Conservation (phyloP, 2,113 vertebrate genomes). For the Turdus rufiventris region DNA sequence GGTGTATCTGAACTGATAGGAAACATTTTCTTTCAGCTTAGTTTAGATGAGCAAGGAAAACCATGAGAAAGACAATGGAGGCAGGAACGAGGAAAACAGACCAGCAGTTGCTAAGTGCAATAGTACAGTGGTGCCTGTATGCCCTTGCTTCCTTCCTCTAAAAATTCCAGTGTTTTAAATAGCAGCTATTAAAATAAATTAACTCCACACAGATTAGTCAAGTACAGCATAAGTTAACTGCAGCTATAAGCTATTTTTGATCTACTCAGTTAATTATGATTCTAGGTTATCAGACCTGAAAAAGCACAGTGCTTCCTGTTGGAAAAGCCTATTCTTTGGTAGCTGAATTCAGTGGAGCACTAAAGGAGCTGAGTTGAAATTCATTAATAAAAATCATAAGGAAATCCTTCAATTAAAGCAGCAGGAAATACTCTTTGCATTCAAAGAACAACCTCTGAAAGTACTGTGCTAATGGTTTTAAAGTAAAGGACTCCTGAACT, state of each 20-base stretch:
- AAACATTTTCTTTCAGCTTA: not conserved
- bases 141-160: not conserved
- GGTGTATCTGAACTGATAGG: not conserved
- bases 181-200: not conserved
- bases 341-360: slow-evolving; percentile 26
- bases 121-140: not conserved
- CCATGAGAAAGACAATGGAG: not conserved
- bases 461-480: not conserved
- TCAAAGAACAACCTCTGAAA: slow-evolving; percentile 19
- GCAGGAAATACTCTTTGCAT: slow-evolving; percentile 19
- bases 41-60: not conserved
- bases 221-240: not conserved
- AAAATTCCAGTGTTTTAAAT: not conserved
- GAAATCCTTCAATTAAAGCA: slow-evolving; percentile 47
- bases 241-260: not conserved
- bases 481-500: slow-evolving; percentile 32
- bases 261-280: not conserved
- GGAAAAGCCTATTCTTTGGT: slow-evolving; percentile 25
- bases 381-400: slow-evolving; percentile 39
- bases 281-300: not conserved
- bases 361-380: slow-evolving; percentile 19
- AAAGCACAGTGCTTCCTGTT: not conserved
- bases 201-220: not conserved
- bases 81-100: not conserved
- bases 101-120: not conserved